Percentiles rank a stretch among this genome's conserved stretches.
Conservation (phyloP, 2,888 invertebrate genomes). For the Oligia fasciuncula region DNA sequence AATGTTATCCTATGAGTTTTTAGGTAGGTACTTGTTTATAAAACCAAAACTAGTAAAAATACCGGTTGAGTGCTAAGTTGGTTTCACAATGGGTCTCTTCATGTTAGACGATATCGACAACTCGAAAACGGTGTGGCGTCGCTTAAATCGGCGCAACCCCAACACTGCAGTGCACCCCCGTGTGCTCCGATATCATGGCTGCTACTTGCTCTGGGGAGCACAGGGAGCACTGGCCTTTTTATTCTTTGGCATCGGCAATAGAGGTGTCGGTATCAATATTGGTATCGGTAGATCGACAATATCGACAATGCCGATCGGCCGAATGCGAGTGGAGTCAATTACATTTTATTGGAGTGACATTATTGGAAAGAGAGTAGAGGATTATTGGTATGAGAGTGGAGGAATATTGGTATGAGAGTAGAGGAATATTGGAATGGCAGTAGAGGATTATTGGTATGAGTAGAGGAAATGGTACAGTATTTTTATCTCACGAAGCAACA, state of each 20-base stretch:
- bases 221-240: background rate
- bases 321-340: background rate
- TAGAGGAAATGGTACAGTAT: no score
- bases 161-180: background rate
- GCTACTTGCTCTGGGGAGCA: constrained; percentile 1
- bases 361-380: no score
- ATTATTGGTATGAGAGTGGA: no score
- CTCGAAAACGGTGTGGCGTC: no score
- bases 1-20: background rate
- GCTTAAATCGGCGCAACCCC: background rate
- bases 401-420: no score
- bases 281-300: background rate
- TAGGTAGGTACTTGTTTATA: background rate
- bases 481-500: no score
- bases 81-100: background rate
- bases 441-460: no score
- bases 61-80: background rate
- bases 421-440: no score
- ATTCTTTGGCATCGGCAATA: background rate
- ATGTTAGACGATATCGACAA: background rate
- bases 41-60: background rate
- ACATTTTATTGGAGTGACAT: no score
- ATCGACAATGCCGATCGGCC: background rate
- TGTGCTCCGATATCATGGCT: background rate
- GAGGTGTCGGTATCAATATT: background rate